A percentile compares a stretch with the other conserved stretches of the same genome.
These are phyloP conservation scores for Leptinotarsa peninsularis DNA, from an alignment of 2,888 invertebrate species.

Conservation along the genomic window DNA sequence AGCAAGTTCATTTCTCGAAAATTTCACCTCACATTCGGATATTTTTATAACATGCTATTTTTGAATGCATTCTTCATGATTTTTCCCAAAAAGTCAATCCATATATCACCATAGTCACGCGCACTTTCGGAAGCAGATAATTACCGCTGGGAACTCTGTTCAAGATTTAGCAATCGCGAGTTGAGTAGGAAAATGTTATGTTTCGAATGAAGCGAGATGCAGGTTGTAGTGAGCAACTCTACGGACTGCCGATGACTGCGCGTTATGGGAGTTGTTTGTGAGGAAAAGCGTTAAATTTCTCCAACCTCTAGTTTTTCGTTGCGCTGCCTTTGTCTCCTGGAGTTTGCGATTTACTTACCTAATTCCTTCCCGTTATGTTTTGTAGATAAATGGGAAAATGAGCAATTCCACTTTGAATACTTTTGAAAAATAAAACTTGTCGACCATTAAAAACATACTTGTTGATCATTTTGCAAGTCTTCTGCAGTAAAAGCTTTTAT, in stretches of 20 bases:
- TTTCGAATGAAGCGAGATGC: not conserved
- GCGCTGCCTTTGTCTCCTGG: slow-evolving; percentile 14
- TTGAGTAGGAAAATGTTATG: not conserved
- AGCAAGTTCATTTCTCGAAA: not conserved
- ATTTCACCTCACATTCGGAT: not conserved
- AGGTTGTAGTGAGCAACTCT: not conserved
- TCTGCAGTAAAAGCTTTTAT: no score
- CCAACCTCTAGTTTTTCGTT: slow-evolving; percentile 14
- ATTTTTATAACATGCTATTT: not conserved
- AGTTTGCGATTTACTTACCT: slow-evolving; percentile 12
- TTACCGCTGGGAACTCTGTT: not conserved
- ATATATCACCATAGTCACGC: not conserved
- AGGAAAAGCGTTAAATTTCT: slow-evolving; percentile 10
- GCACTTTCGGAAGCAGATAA: not conserved
- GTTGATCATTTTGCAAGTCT: no score
- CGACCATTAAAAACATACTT: no score
- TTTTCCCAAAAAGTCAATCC: not conserved
- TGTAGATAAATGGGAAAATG: not conserved
- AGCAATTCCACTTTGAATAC: not conserved
- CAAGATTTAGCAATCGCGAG: slow-evolving; percentile 5
- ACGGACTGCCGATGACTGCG: slow-evolving; percentile 10
- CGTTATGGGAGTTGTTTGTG: slow-evolving; percentile 1
- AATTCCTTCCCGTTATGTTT: not conserved
- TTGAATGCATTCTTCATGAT: not conserved
- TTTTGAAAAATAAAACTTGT: not conserved